These are phyloP conservation scores for Nothobranchius furzeri DNA, from an alignment of 2,113 vertebrate genomes.

Conservation along the genomic window DNA sequence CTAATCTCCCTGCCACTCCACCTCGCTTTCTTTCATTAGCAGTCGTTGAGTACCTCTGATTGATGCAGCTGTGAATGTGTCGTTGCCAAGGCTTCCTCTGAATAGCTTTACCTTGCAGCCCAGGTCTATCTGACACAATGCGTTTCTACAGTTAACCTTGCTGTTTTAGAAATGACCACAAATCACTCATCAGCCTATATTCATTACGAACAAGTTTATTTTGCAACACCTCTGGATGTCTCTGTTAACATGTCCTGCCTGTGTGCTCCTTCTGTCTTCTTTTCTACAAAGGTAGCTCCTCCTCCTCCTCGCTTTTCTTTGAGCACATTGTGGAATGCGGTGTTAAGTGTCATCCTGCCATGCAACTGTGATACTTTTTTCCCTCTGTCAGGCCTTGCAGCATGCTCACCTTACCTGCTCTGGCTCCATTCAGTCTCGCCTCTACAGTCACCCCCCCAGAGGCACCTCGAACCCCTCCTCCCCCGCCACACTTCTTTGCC, in stretches of 20 bases:
- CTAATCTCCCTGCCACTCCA: constrained; percentile 29
- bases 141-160: neutral
- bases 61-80: constrained; percentile 36
- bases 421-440: constrained; percentile 81
- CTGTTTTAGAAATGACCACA: neutral
- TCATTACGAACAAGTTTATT: neutral
- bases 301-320: constrained; percentile 50
- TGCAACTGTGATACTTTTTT: constrained; percentile 74
- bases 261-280: constrained; percentile 31
- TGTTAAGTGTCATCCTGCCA: constrained; percentile 71
- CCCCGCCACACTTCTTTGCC: constrained; percentile 13
- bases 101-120: constrained; percentile 15
- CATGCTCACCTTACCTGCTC: constrained; percentile 79
- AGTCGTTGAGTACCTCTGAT: constrained; percentile 27
- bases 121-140: constrained; percentile 24
- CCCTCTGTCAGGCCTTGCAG: constrained; percentile 58
- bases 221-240: constrained; percentile 19
- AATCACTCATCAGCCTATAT: neutral
- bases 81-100: constrained; percentile 18
- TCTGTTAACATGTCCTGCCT: constrained; percentile 46
- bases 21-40: constrained; percentile 27
- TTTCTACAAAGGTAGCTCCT: constrained; percentile 37
- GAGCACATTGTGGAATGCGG: constrained; percentile 71
- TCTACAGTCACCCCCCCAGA: constrained; percentile 66
- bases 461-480: constrained; percentile 37